These are phyloP conservation scores for Myotis planiceps DNA, from an alignment of 2,797 vertebrate species.

Conservation along the genomic window DNA sequence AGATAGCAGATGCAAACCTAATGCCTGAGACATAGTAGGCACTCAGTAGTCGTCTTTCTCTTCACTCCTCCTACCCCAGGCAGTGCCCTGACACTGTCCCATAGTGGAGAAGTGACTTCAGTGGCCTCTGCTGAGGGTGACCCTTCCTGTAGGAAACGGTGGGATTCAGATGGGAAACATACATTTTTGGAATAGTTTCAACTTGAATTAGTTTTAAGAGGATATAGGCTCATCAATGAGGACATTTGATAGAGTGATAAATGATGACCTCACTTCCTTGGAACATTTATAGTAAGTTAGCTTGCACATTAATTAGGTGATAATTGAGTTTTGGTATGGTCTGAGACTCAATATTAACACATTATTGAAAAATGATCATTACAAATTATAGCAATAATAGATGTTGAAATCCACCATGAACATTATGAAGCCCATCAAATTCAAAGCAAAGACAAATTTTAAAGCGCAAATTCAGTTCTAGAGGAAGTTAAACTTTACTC, in stretches of 20 bases:
- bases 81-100: not conserved
- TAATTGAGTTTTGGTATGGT: constrained; percentile 40
- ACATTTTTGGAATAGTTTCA: not conserved
- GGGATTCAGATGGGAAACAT: not conserved
- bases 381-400: not conserved
- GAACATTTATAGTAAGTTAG: constrained; percentile 17
- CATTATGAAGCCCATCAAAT: not conserved
- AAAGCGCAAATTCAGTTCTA: not conserved
- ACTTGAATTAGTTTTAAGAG: constrained; percentile 8
- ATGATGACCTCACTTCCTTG: not conserved
- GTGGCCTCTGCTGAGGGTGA: not conserved
- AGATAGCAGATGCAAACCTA: not conserved
- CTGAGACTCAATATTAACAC: constrained; percentile 56
- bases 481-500: constrained; percentile 14
- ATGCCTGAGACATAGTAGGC: not conserved
- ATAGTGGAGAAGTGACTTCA: not conserved
- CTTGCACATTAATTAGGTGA: constrained; percentile 47
- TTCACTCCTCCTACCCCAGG: rapidly evolving
- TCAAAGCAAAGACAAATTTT: not conserved
- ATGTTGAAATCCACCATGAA: not conserved
- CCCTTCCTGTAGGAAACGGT: not conserved
- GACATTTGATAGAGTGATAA: not conserved
- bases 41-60: not conserved
- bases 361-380: constrained; percentile 53
- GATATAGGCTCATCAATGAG: not conserved